Evolutionary conservation across 2,113 vertebrate species (phyloP).

Genomic region (Rhineura floridana): DNA sequence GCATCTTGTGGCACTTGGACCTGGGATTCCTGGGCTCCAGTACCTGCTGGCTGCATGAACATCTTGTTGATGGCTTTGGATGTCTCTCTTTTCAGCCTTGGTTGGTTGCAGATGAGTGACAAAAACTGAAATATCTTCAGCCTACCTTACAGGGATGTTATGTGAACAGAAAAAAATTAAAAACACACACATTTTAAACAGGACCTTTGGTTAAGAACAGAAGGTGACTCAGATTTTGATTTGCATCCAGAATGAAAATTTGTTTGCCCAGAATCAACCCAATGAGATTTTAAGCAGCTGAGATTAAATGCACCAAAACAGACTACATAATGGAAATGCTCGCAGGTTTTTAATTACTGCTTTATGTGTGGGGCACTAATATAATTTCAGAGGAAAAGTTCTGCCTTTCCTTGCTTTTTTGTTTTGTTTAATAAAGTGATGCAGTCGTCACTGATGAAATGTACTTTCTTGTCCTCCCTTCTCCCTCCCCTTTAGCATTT

Average conservation of each 20-base stretch:
- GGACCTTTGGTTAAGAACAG: slow-evolving; percentile 45
- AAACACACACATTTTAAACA: not conserved
- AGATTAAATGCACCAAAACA: slow-evolving; percentile 72
- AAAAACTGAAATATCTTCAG: not conserved
- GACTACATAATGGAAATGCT: slow-evolving; percentile 67
- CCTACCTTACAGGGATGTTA: not conserved
- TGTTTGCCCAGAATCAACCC: slow-evolving; percentile 66
- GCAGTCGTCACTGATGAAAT: slow-evolving; percentile 58
- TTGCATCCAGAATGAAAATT: slow-evolving; percentile 67
- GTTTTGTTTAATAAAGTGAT: slow-evolving; percentile 64
- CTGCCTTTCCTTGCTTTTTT: slow-evolving; percentile 62
- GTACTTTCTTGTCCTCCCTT: slow-evolving; percentile 67
- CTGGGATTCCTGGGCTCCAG: not conserved
- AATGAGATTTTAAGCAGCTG: slow-evolving; percentile 69
- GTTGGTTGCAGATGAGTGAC: not conserved
- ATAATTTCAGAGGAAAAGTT: slow-evolving; percentile 72
- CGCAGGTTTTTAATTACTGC: slow-evolving; percentile 75
- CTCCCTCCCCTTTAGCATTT: slow-evolving; percentile 34
- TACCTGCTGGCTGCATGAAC: not conserved
- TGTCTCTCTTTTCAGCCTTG: not conserved
- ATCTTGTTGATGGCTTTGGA: not conserved
- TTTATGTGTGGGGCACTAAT: slow-evolving; percentile 65
- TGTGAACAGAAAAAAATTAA: not conserved
- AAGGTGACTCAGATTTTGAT: slow-evolving; percentile 62
- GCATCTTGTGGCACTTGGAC: not conserved